A percentile compares a stretch with the other conserved stretches of the same genome.
Conservation (phyloP, 1,140 invertebrate genomes). For the Drosophila pseudoobscura region DNA sequence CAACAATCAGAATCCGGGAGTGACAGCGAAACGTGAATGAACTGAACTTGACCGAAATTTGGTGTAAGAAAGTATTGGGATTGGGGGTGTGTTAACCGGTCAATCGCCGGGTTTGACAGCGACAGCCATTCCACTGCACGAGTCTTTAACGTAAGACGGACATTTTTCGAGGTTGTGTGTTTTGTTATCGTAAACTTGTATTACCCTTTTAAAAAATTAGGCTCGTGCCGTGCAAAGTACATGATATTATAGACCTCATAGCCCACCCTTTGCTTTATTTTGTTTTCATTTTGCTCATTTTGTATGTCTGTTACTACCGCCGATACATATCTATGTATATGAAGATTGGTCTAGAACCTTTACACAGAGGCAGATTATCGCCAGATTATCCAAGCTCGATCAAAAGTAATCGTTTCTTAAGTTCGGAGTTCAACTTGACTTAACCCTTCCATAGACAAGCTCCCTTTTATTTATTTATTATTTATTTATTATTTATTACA, state of each 20-base stretch:
- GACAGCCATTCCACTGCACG: not conserved
- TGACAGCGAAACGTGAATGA: slow-evolving; percentile 22
- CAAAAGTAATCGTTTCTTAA: no score
- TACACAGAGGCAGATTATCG: no score
- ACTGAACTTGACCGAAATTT: slow-evolving; percentile 33
- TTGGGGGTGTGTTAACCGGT: slow-evolving; percentile 9
- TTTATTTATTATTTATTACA: no score
- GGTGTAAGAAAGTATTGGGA: slow-evolving; percentile 6
- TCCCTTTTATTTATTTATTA: no score
- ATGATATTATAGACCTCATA: not conserved
- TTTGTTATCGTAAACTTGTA: slow-evolving; percentile 42
- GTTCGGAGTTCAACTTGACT: no score
- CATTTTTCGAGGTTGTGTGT: slow-evolving; percentile 15
- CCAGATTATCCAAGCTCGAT: no score
- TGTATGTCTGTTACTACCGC: no score
- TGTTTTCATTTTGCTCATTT: no score
- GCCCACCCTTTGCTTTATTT: no score
- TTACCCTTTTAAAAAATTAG: slow-evolving; percentile 43
- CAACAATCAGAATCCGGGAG: not conserved
- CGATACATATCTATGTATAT: no score
- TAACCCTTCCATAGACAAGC: no score
- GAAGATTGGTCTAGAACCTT: no score
- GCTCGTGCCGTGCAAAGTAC: slow-evolving; percentile 23
- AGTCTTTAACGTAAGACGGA: slow-evolving; percentile 9
- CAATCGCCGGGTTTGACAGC: not conserved